Percentiles rank a stretch among this genome's conserved stretches.
Conservation (phyloP, 1,140 invertebrate species). For the Drosophila serrata region DNA sequence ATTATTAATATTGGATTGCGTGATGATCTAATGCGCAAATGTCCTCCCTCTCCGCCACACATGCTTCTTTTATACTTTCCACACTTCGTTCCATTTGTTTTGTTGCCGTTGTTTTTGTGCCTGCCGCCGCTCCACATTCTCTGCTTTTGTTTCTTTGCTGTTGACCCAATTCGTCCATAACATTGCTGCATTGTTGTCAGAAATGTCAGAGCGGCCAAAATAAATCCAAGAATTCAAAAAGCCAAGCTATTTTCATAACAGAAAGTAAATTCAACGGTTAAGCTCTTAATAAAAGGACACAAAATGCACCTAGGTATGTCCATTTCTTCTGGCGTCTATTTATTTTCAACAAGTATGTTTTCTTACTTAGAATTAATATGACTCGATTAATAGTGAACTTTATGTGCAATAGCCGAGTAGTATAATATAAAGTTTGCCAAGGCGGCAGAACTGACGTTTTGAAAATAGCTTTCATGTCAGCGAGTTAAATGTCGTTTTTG, state of each 20-base stretch:
- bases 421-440: slow-evolving; percentile 1
- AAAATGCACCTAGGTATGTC: neutral
- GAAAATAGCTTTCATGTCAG: slow-evolving; percentile 16
- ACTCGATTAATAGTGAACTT: neutral
- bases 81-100: slow-evolving; percentile 23
- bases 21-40: slow-evolving; percentile 76
- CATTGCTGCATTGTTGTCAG: slow-evolving; percentile 29
- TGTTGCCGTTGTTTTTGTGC: slow-evolving; percentile 5
- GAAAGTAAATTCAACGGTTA: neutral
- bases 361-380: neutral
- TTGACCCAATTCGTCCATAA: slow-evolving; percentile 46
- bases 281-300: too few species aligned
- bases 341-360: neutral
- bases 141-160: slow-evolving; percentile 27
- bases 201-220: neutral
- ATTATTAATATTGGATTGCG: slow-evolving; percentile 60
- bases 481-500: slow-evolving; percentile 31
- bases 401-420: neutral
- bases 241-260: neutral
- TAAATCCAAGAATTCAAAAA: neutral
- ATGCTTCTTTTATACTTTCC: slow-evolving; percentile 17
- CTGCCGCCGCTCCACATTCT: slow-evolving; percentile 33
- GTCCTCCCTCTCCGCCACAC: slow-evolving; percentile 12
- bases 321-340: neutral
- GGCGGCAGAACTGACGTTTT: slow-evolving; percentile 1